Evolutionary conservation across 2,888 invertebrate genomes (phyloP), one percentile per base, ranked within the genome.

Genomic region (Caenorhabditis panamensis): DNA sequence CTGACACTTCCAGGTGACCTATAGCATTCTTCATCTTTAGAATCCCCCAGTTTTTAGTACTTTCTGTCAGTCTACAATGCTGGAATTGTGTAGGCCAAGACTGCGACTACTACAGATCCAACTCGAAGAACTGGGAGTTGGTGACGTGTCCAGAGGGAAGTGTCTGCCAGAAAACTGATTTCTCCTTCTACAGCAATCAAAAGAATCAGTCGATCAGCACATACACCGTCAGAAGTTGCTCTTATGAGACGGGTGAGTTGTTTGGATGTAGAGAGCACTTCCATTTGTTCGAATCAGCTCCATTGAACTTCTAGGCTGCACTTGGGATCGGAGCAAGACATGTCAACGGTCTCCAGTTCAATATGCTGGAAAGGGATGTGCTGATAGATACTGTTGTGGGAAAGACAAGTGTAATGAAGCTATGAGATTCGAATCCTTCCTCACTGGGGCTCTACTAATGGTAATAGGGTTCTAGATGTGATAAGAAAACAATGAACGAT

Each of bases 11-110:
- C 37, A 37, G 54, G 26, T 54, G 20, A 5, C 16, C 16, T 49
- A 5, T 6, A 49, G 20, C 16, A 18, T 16, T 9, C 49, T 49
- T 49, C n/a, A 5, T 6, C 36, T 36, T 44, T 16, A 6, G n/a
- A 44, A 44, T 11, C 44, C 44, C 20, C 49, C 2, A 26, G n/a
- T n/a, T 61, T 61, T 22, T 26, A 64, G 64, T 13, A 2, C 16
- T 36, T 16, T 31, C 28, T 3, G 31, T 22, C 20, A 9, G 20
- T 0, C 13, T 79, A 16, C 56, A 79, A 68, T 79, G 79, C 56
- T 79, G 79, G 79, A 79, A 72, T 51, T 79, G 79, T 62, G 79
- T 79, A n/a, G 79, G 79, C 5, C 6, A 9, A 0, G 79, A 79
- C 28, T 79, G 79, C 44, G 63, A 73, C 18, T 2, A 18, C 0